Percentiles rank a stretch among this genome's conserved stretches.
phyloP scores from a whole-genome alignment of 2,797 vertebrate genomes.

The Acanthiza pusilla region DNA sequence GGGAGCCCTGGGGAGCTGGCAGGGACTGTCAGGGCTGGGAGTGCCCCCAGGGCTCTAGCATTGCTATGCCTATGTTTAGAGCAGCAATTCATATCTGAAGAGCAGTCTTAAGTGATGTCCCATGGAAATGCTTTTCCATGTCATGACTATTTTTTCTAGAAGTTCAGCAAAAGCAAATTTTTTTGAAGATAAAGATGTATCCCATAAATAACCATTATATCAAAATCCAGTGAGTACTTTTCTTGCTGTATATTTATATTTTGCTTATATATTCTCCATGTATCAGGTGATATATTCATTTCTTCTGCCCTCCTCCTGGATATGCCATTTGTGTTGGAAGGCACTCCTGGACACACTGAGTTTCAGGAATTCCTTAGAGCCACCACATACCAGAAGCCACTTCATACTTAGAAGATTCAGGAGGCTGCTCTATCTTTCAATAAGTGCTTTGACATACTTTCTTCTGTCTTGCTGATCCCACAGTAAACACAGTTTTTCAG shows the following conservation, averaged over 20 bases:
- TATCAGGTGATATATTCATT: neutral
- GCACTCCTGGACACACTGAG: neutral
- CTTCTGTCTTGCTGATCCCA: neutral
- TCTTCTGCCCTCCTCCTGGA: neutral
- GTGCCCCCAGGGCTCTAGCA: neutral
- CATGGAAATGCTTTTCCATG: neutral
- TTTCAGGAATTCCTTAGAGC: neutral
- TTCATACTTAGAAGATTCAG: neutral
- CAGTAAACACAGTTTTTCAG: neutral
- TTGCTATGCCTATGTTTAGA: neutral
- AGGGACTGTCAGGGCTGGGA: neutral
- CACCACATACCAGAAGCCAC: neutral
- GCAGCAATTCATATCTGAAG: neutral
- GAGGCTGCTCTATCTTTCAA: neutral
- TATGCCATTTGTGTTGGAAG: neutral
- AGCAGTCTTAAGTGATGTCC: neutral
- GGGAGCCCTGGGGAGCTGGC: neutral
- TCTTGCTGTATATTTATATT: neutral
- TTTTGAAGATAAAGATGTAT: neutral
- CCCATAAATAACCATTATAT: neutral
- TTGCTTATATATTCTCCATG: neutral
- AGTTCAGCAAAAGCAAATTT: neutral
- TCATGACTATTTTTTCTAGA: neutral
- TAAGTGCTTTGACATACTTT: neutral
- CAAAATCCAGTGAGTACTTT: neutral